Evolutionary conservation across 2,113 vertebrate species (phyloP), one percentile per base, ranked within the genome.

Genomic region (Hypanus sabinus): DNA sequence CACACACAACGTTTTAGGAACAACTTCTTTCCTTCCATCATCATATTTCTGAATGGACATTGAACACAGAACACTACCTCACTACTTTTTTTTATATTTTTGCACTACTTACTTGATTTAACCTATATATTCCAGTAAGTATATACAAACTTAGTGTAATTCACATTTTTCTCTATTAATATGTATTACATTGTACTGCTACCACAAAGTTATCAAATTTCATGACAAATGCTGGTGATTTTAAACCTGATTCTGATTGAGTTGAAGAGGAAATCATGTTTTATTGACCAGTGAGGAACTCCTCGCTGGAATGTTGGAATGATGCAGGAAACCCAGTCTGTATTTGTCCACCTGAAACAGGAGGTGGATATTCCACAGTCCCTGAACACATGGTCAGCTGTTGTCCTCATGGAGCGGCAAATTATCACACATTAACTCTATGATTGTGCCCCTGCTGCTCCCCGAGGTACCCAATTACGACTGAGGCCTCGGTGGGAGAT

Each of bases 401-500:
- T 98, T 98, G 97, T 97, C 97, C 98, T 98, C 98, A 98, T 98
- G 99, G 99, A 98, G 99, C 98, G 99, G 98, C 98, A 99, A 98
- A 98, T 98, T 98, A 99, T 99, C 99, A 99, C 99, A 98, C 97
- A 96, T 97, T 97, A 97, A 97, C 97, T 98, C 97, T 97, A 98
- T 99, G 99, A 99, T 99, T 99, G 98, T 99, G 98, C 98, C 96
- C 97, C 98, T 96, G 97, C 98, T 98, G 98, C 97, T 73, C 71
- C 20, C 71, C 98, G 97, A 96, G 97, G 97, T 98, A 97, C 98
- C 98, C 98, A 98, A 98, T 97, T 97, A 97, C 97, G 98, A 99
- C 99, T 97, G 98, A 98, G 98, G 98, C 97, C 99, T 97, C 98
- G 99, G 99, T 98, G 99, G 98, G 99, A 99, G 99, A 98, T 97